Conservation (phyloP, 2,888 invertebrate species). For the Caenorhabditis drosophilae region DNA sequence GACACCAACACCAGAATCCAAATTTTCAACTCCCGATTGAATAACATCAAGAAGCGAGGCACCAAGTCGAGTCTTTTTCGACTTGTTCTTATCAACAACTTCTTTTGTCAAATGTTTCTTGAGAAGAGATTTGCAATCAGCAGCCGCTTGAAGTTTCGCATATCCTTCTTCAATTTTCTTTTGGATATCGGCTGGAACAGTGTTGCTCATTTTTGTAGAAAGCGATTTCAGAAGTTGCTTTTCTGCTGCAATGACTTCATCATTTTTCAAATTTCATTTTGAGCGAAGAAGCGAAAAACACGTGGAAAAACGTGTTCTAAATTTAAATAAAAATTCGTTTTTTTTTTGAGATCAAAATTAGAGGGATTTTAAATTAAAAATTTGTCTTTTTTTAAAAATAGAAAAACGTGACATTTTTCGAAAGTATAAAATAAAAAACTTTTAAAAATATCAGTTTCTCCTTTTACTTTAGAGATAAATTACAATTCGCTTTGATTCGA, state of each 20-base stretch:
- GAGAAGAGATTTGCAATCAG: conserved; percentile 88
- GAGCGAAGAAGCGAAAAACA: background rate
- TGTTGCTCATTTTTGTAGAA: conserved; percentile 9
- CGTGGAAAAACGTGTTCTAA: background rate
- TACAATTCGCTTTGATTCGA: too few species aligned
- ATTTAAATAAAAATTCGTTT: too few species aligned
- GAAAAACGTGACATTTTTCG: too few species aligned
- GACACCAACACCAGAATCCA: conserved; percentile 92
- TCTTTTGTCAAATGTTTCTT: conserved; percentile 92
- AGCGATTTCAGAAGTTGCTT: background rate
- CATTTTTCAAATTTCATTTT: background rate
- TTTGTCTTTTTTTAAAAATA: too few species aligned
- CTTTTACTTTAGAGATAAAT: too few species aligned
- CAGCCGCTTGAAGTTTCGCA: conserved; percentile 43
- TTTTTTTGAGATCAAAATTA: too few species aligned
- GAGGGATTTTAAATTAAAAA: too few species aligned
- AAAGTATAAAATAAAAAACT: too few species aligned
- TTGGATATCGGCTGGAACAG: conserved; percentile 32
- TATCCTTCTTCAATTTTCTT: conserved; percentile 38
- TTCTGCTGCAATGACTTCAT: background rate
- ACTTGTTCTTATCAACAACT: conserved; percentile 74
- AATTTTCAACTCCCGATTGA: conserved; percentile 92
- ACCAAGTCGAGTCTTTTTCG: conserved; percentile 87
- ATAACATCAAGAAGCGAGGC: conserved; percentile 89
- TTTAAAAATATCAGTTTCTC: too few species aligned